phyloP scores from a whole-genome alignment of 2,888 invertebrate species.

The Callosobruchus maculatus region DNA sequence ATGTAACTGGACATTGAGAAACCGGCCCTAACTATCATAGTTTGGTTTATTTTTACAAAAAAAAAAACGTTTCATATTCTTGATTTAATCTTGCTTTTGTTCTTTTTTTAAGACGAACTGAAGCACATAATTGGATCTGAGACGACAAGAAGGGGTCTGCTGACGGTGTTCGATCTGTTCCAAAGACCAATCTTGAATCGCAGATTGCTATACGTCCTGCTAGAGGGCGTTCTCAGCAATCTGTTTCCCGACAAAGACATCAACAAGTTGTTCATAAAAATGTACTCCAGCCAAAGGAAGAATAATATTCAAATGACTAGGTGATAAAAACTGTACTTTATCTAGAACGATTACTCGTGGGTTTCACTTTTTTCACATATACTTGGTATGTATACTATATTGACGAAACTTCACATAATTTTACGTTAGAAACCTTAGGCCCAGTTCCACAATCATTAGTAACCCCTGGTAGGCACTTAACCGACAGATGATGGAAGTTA shows the following conservation, averaged over 20 bases:
- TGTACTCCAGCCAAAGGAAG: constrained; percentile 64
- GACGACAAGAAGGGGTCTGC: constrained; percentile 76
- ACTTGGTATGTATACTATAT: too few relatives aligned
- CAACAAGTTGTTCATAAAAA: constrained; percentile 64
- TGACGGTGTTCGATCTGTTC: constrained; percentile 82
- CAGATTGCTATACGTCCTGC: constrained; percentile 75
- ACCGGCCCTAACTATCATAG: too few relatives aligned
- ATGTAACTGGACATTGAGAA: too few relatives aligned
- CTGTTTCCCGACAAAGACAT: constrained; percentile 79
- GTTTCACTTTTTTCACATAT: too few relatives aligned
- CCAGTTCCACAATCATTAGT: too few relatives aligned
- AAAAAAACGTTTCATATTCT: not conserved
- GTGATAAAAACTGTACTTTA: not conserved
- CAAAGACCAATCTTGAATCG: constrained; percentile 83
- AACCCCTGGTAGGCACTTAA: too few relatives aligned
- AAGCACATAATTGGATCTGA: constrained; percentile 87
- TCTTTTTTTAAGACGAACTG: constrained; percentile 68
- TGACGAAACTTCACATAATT: too few relatives aligned
- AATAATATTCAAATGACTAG: not conserved
- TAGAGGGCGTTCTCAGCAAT: constrained; percentile 76
- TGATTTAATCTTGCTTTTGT: not conserved
- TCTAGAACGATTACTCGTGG: too few relatives aligned
- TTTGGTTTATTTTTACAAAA: too few relatives aligned
- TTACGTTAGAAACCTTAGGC: too few relatives aligned
- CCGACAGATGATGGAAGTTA: too few relatives aligned